These are phyloP conservation scores for Aspidoscelis tigris DNA, from an alignment of 2,113 vertebrate species.

Conservation along the genomic window DNA sequence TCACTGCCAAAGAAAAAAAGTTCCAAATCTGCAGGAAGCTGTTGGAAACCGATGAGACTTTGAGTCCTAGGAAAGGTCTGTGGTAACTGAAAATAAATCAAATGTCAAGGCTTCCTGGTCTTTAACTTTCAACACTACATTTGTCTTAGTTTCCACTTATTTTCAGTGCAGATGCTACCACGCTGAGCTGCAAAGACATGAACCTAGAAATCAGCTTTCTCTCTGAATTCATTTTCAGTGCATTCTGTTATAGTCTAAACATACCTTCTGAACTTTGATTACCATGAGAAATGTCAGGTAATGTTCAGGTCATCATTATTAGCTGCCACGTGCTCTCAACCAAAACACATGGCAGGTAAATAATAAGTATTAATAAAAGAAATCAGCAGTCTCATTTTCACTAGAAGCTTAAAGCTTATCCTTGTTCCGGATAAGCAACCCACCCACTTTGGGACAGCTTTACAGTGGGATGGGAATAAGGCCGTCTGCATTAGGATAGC, in stretches of 20 bases:
- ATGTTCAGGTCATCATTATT: background rate
- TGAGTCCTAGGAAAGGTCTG: background rate
- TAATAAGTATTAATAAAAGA: background rate
- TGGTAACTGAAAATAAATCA: slow-evolving; percentile 5
- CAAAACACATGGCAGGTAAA: too few species aligned
- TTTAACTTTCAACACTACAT: background rate
- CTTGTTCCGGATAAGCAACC: too few species aligned
- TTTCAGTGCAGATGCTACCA: slow-evolving; percentile 20
- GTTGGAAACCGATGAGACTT: slow-evolving; percentile 25
- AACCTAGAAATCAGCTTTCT: background rate
- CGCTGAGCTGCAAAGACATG: slow-evolving; percentile 38
- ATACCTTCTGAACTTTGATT: background rate
- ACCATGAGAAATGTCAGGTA: background rate
- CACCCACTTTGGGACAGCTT: too few species aligned
- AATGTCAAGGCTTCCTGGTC: background rate
- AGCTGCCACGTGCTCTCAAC: too few species aligned
- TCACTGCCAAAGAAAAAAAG: slow-evolving; percentile 12
- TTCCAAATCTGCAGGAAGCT: slow-evolving; percentile 27
- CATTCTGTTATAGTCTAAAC: background rate
- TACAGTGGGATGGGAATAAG: too few species aligned
- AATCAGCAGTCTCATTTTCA: background rate
- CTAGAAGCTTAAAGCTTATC: background rate
- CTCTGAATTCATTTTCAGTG: slow-evolving; percentile 34
- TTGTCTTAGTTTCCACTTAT: slow-evolving; percentile 13
- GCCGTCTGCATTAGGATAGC: too few species aligned